phyloP scores from a whole-genome alignment of 2,797 vertebrate genomes.

The Gephyroberyx darwinii region DNA sequence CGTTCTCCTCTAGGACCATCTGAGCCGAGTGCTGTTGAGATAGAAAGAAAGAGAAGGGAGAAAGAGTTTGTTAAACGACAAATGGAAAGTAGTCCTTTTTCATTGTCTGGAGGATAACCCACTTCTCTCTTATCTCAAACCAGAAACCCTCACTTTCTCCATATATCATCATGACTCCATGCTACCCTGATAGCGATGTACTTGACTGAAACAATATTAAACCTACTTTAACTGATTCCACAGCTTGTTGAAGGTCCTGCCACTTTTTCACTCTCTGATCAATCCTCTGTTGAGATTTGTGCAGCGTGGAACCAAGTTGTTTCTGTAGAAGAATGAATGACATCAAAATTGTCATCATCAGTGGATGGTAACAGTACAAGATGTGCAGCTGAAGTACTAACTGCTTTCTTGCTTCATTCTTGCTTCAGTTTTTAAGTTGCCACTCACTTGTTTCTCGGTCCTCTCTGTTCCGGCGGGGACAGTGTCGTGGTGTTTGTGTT shows the following conservation, averaged over 20 bases:
- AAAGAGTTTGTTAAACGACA: not conserved
- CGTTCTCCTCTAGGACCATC: slow-evolving; percentile 78
- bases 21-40: slow-evolving; percentile 79
- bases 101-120: not conserved
- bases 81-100: too few relatives aligned
- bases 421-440: not conserved
- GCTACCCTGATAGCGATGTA: not conserved
- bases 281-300: slow-evolving; percentile 82
- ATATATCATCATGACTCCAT: too few relatives aligned
- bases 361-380: not conserved
- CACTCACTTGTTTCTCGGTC: slow-evolving; percentile 85
- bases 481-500: slow-evolving; percentile 87
- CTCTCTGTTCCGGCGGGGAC: slow-evolving; percentile 83
- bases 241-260: slow-evolving; percentile 81
- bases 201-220: not conserved
- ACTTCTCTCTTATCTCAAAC: too few relatives aligned
- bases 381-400: not conserved
- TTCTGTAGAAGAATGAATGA: slow-evolving; percentile 67
- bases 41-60: not conserved
- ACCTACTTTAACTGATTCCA: slow-evolving; percentile 79
- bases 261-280: slow-evolving; percentile 82
- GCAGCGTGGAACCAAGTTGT: slow-evolving; percentile 78
- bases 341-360: not conserved
- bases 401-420: not conserved
- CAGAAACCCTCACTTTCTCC: too few relatives aligned